A percentile compares a stretch with the other conserved stretches of the same genome.
Conservation (phyloP, 2,797 vertebrate genomes). For the Rhinichthys osculus region DNA sequence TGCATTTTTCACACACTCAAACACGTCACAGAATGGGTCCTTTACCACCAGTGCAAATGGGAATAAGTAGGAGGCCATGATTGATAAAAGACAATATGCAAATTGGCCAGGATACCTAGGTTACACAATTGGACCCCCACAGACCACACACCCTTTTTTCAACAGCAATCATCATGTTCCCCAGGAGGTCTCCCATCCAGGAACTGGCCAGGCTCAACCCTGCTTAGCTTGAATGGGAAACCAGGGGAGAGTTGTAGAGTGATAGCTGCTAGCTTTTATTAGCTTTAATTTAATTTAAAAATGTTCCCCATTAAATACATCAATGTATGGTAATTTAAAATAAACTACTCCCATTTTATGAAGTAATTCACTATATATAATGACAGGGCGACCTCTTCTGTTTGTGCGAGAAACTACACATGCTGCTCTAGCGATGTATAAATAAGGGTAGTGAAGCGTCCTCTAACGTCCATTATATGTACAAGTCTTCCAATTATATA, state of each 20-base stretch:
- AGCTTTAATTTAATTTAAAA: too few species aligned
- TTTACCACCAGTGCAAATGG: neutral
- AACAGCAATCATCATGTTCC: neutral
- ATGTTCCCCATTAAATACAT: neutral
- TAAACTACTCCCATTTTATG: neutral
- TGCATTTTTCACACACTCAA: neutral
- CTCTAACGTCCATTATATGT: slow-evolving; percentile 36
- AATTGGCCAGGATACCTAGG: neutral
- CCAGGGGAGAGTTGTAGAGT: neutral
- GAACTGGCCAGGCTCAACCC: neutral
- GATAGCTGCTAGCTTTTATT: neutral
- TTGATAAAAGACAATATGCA: neutral
- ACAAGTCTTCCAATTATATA: neutral
- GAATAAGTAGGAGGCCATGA: neutral
- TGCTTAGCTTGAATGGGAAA: neutral
- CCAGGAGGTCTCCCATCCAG: neutral
- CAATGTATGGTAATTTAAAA: neutral
- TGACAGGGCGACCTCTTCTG: slow-evolving; percentile 42
- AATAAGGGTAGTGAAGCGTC: slow-evolving; percentile 34
- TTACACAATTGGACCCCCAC: neutral
- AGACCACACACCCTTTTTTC: neutral
- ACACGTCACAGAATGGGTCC: neutral
- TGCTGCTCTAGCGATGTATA: neutral
- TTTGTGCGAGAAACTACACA: neutral
- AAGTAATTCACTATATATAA: neutral